A percentile compares a stretch with the other conserved stretches of the same genome.
Conservation (phyloP, 2,113 vertebrate genomes). For the Centropus unirufus region DNA sequence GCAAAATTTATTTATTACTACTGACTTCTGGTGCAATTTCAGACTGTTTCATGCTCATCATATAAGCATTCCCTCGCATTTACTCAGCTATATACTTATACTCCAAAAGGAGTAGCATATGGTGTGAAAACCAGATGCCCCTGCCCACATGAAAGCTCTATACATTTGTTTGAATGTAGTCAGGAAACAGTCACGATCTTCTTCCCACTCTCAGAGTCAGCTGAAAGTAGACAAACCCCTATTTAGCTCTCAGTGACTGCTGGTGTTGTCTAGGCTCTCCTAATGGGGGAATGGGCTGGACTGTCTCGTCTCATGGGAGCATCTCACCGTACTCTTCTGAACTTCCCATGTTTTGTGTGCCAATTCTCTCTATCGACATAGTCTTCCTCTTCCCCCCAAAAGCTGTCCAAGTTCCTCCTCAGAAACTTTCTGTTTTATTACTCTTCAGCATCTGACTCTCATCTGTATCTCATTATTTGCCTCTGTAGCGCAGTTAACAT, state of each 20-base stretch:
- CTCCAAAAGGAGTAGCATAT: conserved; percentile 58
- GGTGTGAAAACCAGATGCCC: conserved; percentile 61
- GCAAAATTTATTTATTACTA: conserved; percentile 37
- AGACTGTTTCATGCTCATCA: conserved; percentile 24
- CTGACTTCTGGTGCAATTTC: conserved; percentile 25
- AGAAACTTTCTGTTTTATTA: not conserved
- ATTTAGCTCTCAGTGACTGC: not conserved
- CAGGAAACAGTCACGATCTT: conserved; percentile 70
- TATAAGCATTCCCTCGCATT: conserved; percentile 53
- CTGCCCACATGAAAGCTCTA: conserved; percentile 64
- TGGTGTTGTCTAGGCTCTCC: not conserved
- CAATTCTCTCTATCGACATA: not conserved
- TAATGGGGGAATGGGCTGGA: not conserved
- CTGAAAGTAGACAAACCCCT: conserved; percentile 15
- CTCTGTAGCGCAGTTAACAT: not conserved
- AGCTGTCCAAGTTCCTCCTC: not conserved
- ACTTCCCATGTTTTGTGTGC: not conserved
- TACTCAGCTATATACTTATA: conserved; percentile 54
- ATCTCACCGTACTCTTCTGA: not conserved
- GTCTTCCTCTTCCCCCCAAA: not conserved
- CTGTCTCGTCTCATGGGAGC: not conserved
- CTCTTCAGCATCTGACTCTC: not conserved
- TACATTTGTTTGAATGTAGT: conserved; percentile 64
- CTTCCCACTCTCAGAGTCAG: conserved; percentile 62
- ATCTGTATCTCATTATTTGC: not conserved